phyloP scores from a whole-genome alignment of 2,113 vertebrate species.

The Setophaga petechia region DNA sequence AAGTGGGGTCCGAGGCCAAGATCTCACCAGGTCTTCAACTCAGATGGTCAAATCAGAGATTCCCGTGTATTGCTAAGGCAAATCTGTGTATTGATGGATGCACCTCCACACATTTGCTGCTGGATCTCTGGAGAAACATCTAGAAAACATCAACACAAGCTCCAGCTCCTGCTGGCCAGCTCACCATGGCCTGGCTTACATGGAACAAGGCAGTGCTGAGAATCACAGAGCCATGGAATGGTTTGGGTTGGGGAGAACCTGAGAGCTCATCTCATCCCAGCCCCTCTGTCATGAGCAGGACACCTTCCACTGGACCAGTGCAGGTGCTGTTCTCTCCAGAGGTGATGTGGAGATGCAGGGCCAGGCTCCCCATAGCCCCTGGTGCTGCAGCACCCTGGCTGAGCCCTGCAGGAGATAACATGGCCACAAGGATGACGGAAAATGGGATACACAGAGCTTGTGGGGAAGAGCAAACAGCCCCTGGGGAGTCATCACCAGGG shows the following conservation, averaged over 20 bases:
- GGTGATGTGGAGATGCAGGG: accelerated
- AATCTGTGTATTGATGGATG: not conserved
- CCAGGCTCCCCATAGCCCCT: not conserved
- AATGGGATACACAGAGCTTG: not conserved
- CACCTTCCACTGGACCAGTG: not conserved
- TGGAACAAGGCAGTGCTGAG: not conserved
- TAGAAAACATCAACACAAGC: not conserved
- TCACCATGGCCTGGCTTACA: accelerated
- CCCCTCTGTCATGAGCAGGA: not conserved
- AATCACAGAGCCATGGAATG: not conserved
- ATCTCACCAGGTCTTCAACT: not conserved
- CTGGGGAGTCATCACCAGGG: not conserved
- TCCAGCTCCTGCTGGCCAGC: not conserved
- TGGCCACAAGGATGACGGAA: not conserved
- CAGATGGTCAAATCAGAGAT: not conserved
- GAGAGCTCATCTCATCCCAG: not conserved
- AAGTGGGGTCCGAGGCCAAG: not conserved
- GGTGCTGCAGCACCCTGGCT: not conserved
- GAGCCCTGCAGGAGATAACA: accelerated
- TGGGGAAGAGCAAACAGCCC: not conserved
- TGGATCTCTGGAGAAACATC: not conserved
- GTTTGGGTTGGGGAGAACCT: not conserved
- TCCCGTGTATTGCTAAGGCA: not conserved
- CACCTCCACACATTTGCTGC: not conserved
- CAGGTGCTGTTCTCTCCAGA: not conserved